Evolutionary conservation across 2,888 invertebrate species (phyloP), one percentile per base, ranked within the genome.

Genomic region (Boloria euphrosyne): DNA sequence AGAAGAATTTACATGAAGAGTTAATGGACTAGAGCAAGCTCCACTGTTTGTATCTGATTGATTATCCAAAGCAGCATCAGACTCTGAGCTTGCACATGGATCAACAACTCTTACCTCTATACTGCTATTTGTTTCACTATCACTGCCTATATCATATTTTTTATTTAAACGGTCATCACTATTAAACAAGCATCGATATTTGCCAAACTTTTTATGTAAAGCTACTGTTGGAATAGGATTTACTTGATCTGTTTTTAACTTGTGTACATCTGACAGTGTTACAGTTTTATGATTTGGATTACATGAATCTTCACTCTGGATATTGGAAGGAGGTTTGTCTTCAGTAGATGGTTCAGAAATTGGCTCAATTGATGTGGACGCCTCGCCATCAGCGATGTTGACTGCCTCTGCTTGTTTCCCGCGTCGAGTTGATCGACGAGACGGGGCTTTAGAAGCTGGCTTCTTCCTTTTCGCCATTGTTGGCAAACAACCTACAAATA

Each of bases 161-260:
- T 80, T 89, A 67, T 75, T 73, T 49, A 83, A 82, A 47, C 77
- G 75, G 22, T 88, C 87, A 74, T 89, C 90, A 80, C 79, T 90
- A 71, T 87, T 88, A 69, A 92, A 85, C 17, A 93, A 78, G 75
- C 92, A 93, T 46, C 93, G 83, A 75, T 93, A 93, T 81, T 93
- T 93, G 51, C 93, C 93, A 76, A 93, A 93, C 76, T 93, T 93
- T 75, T 93, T 93, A 77, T 93, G 93, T 65, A 87, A 76, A 63
- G 86, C 87, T 73, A 90, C 84, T 57, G 83, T 72, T 70, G 86
- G 87, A 2, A 66, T 60, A 43, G 67, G 47, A 59, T 68, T 66
- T 18, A 71, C 78, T 74, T 77, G 80, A 67, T 75, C 77, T 60
- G 82, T 75, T 71, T 85, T 86, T 18, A 73, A 72, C 46, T 73